These are phyloP conservation scores for Callaeas wilsoni DNA, from an alignment of 2,113 vertebrate genomes.

Conservation along the genomic window DNA sequence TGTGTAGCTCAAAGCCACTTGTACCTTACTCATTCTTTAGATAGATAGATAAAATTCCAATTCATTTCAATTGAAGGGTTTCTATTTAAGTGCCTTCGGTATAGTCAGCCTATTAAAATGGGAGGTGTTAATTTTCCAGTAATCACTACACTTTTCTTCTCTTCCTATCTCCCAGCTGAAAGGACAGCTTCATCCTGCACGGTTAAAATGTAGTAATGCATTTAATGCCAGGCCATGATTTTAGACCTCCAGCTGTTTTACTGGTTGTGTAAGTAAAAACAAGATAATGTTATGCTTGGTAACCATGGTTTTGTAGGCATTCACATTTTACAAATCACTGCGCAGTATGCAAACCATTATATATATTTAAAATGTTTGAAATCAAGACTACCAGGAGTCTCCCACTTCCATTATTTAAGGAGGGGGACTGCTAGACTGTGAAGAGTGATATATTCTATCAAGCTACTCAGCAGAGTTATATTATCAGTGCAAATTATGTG, in stretches of 20 bases:
- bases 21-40: not conserved
- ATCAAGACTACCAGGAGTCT: slow-evolving; percentile 59
- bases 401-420: slow-evolving; percentile 64
- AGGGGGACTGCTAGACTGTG: slow-evolving; percentile 62
- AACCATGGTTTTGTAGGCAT: slow-evolving; percentile 74
- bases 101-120: slow-evolving; percentile 64
- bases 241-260: slow-evolving; percentile 81
- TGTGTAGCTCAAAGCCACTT: slow-evolving; percentile 15
- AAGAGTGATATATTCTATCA: slow-evolving; percentile 44
- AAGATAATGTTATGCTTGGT: slow-evolving; percentile 77
- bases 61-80: slow-evolving; percentile 46
- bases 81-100: slow-evolving; percentile 42
- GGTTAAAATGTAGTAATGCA: slow-evolving; percentile 69
- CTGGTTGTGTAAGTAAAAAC: slow-evolving; percentile 83
- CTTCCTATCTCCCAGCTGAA: slow-evolving; percentile 31
- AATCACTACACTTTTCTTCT: slow-evolving; percentile 53
- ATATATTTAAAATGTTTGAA: slow-evolving; percentile 72
- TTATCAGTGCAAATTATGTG: slow-evolving; percentile 46
- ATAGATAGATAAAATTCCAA: slow-evolving; percentile 33
- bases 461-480: not conserved
- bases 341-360: slow-evolving; percentile 75
- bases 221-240: slow-evolving; percentile 71
- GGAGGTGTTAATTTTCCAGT: slow-evolving; percentile 71
- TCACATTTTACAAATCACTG: slow-evolving; percentile 79
- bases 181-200: slow-evolving; percentile 62